Percentiles rank a stretch among this genome's conserved stretches.
These are phyloP conservation scores for Dendropsophus ebraccatus DNA, from an alignment of 2,113 vertebrate species.

Conservation along the genomic window DNA sequence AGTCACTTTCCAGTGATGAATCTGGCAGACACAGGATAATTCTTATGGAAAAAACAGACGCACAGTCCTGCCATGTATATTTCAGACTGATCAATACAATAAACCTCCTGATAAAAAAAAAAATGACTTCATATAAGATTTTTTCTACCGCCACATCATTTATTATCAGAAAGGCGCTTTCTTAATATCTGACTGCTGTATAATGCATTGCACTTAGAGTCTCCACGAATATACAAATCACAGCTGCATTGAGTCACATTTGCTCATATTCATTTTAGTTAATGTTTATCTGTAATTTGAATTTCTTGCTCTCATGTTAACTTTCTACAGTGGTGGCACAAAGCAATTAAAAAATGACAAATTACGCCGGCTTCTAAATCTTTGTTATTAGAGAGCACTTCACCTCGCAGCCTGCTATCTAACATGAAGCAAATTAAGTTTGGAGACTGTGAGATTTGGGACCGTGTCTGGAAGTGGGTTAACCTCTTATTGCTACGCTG, in stretches of 20 bases:
- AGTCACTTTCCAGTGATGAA: not conserved
- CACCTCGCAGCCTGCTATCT: slow-evolving; percentile 25
- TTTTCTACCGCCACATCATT: slow-evolving; percentile 28
- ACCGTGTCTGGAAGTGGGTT: not conserved
- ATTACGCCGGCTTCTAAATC: slow-evolving; percentile 3
- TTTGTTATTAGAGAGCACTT: slow-evolving; percentile 39
- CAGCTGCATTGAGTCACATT: slow-evolving; percentile 22
- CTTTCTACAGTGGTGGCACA: slow-evolving; percentile 41
- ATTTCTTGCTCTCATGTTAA: slow-evolving; percentile 40
- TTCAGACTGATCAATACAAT: slow-evolving; percentile 31
- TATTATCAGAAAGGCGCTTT: not conserved
- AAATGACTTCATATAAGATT: slow-evolving; percentile 2
- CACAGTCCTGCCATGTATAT: not conserved
- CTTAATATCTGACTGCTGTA: slow-evolving; percentile 39
- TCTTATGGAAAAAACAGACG: not conserved
- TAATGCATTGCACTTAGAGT: slow-evolving; percentile 53
- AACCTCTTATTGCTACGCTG: slow-evolving; percentile 1
- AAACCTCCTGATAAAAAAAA: slow-evolving; percentile 23
- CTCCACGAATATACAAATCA: slow-evolving; percentile 31
- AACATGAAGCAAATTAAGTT: slow-evolving; percentile 33
- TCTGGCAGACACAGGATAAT: not conserved
- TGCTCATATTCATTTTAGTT: slow-evolving; percentile 31
- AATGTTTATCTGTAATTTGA: slow-evolving; percentile 56
- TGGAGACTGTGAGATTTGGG: not conserved
- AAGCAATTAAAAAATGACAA: slow-evolving; percentile 50